Evolutionary conservation across 2,113 vertebrate genomes (phyloP), one percentile per base, ranked within the genome.

Genomic region (Paramisgurnus dabryanus): DNA sequence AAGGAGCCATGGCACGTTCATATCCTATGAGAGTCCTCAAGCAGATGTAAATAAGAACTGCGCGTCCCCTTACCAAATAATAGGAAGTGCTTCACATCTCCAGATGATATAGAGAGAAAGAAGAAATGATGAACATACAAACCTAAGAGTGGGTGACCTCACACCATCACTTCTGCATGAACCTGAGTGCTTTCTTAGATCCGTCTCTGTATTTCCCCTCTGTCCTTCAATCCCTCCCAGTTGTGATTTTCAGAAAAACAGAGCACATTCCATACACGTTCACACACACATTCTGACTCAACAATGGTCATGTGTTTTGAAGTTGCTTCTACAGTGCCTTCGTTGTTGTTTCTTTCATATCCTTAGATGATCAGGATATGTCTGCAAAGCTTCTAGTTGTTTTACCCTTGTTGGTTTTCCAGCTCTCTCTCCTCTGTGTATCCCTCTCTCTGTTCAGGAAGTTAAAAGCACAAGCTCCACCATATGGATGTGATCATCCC

Each of bases 401-500:
- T 68, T 70, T 50, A 71, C 8, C 18, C 69, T 81, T 80, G 63
- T 85, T 65, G 77, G 69, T 10, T 61, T 82, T 58, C 75, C 77
- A 82, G 71, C 82, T 84, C 78, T 66, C 78, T 76, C 76, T 78
- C 67, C 80, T 78, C 83, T 74, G 60, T 65, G 86, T 87, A n/a
- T 88, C 85, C 80, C 78, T 65, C 83, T 78, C 81, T 88, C 72
- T 67, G 22, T 74, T 40, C 81, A 84, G 76, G 78, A 79, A 81
- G 79, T 82, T 41, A 67, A 86, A 83, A 87, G 77, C 49, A 88
- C 86, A 57, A 45, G 83, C 86, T 82, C 81, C 85, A 88, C 88
- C 92, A 93, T 91, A 91, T 94, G 91, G 91, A 91, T 92, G 86
- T 88, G 90, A 93, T 93, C 91, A 91, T 89, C 78, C 85, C 80